These are phyloP conservation scores for Probaryconus sp. DNA, from an alignment of 1,140 invertebrate genomes.

Conservation along the genomic window DNA sequence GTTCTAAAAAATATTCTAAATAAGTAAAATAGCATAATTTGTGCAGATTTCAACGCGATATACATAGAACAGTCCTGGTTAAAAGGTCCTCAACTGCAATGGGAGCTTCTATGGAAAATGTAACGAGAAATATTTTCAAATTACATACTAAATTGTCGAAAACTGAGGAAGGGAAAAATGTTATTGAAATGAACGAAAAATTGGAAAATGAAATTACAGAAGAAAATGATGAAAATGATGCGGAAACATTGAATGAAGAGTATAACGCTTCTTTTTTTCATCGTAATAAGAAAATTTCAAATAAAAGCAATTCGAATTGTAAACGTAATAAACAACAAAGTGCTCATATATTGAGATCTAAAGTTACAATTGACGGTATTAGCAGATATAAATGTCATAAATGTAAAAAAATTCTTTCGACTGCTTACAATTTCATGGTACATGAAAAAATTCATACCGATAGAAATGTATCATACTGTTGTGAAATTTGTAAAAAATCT, in stretches of 20 bases:
- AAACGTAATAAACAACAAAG: slow-evolving; percentile 30
- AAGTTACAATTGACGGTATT: slow-evolving; percentile 56
- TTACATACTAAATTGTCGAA: no score
- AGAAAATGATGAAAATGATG: slow-evolving; percentile 7
- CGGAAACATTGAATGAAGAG: slow-evolving; percentile 41
- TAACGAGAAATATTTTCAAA: no score
- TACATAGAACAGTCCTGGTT: no score
- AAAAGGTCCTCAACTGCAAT: no score
- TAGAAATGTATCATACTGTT: slow-evolving; percentile 4
- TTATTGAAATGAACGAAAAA: slow-evolving; percentile 50
- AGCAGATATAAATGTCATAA: slow-evolving; percentile 71
- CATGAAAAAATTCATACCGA: slow-evolving; percentile 65
- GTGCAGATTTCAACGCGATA: no score
- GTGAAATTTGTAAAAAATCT: slow-evolving; percentile 40
- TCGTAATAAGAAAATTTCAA: neutral
- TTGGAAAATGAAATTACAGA: slow-evolving; percentile 42
- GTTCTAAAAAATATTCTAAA: no score
- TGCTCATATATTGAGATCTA: slow-evolving; percentile 2
- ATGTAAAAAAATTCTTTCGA: slow-evolving; percentile 70
- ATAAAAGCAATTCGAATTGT: neutral
- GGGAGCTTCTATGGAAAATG: no score
- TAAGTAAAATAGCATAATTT: no score
- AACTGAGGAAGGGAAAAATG: no score
- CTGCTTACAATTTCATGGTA: slow-evolving; percentile 74
- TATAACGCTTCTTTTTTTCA: slow-evolving; percentile 24